phyloP scores from a whole-genome alignment of 2,113 vertebrate species.

The Mesoclemmys tuberculata region DNA sequence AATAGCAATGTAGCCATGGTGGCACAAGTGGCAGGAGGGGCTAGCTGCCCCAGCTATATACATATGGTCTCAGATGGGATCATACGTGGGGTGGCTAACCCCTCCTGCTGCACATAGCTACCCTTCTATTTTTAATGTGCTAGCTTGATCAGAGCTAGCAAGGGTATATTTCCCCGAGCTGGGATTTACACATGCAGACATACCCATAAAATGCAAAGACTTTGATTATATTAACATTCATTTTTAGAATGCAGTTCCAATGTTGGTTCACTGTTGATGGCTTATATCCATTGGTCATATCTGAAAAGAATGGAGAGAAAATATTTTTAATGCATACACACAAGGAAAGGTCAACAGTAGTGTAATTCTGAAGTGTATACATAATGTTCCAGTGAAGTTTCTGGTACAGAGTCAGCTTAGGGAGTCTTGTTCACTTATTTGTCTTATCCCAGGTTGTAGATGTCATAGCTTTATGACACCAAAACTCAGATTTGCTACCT shows the following conservation, averaged over 20 bases:
- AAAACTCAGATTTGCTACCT: neutral
- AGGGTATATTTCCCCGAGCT: neutral
- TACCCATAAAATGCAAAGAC: neutral
- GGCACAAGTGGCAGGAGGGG: neutral
- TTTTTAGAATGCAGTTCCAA: neutral
- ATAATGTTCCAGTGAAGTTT: neutral
- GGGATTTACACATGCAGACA: neutral
- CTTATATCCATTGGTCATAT: neutral
- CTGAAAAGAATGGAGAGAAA: neutral
- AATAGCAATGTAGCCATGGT: neutral
- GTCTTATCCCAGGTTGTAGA: neutral
- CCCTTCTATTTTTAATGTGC: too few species aligned
- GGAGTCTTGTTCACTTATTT: neutral
- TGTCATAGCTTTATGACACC: neutral
- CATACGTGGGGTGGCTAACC: neutral
- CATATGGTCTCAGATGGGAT: neutral
- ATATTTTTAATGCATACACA: neutral
- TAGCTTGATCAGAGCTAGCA: neutral
- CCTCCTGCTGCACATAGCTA: neutral
- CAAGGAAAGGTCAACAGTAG: rapidly evolving
- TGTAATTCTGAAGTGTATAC: neutral
- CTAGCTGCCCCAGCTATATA: neutral
- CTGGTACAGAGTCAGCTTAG: neutral
- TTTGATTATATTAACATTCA: neutral
- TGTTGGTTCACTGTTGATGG: neutral